These are phyloP conservation scores for Naso thynnoides DNA, from an alignment of 2,797 vertebrate genomes.

Conservation along the genomic window DNA sequence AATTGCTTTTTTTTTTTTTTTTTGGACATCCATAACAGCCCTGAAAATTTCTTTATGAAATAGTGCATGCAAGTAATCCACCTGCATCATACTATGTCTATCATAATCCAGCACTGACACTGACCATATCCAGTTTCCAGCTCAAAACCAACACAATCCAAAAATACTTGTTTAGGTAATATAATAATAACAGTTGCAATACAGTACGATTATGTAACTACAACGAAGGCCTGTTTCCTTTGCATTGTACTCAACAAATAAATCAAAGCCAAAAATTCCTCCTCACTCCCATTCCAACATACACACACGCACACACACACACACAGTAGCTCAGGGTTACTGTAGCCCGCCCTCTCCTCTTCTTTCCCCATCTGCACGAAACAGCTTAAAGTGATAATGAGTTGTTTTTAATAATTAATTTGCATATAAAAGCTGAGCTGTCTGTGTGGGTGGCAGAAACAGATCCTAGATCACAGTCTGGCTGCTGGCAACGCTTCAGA, in stretches of 20 bases:
- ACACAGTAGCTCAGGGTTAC: constrained; percentile 41
- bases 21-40: background rate
- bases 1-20: too few relatives aligned
- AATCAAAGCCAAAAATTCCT: constrained; percentile 1
- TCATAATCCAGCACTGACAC: background rate
- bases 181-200: background rate
- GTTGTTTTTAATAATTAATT: constrained; percentile 84
- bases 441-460: constrained; percentile 71
- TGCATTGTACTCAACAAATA: constrained; percentile 47
- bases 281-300: constrained; percentile 11
- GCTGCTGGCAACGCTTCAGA: constrained; percentile 73
- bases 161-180: background rate
- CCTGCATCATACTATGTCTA: background rate
- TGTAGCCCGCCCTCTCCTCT: constrained; percentile 32
- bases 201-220: constrained; percentile 4
- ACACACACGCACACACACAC: constrained; percentile 18
- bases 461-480: constrained; percentile 75
- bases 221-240: constrained; percentile 16
- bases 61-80: background rate
- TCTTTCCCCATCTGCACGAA: constrained; percentile 60
- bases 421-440: constrained; percentile 79
- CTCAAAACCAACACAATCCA: background rate
- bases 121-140: background rate
- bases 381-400: constrained; percentile 82
- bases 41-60: background rate